Conservation (phyloP, 2,888 invertebrate genomes). For the Sussaba pulchella region DNA sequence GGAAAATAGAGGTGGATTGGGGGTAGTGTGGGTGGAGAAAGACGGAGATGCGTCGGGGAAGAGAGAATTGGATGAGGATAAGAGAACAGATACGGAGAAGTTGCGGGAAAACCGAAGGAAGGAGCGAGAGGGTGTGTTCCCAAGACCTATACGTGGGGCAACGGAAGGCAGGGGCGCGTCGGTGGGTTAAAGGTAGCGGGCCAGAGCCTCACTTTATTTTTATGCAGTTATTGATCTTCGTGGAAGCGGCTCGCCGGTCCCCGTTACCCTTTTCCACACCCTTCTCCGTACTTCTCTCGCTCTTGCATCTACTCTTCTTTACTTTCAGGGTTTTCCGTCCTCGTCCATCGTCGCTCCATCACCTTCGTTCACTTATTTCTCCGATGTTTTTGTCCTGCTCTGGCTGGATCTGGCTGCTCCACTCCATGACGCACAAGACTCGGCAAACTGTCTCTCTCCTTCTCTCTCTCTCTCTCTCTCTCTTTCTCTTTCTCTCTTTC, state of each 20-base stretch:
- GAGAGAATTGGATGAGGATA: conserved; percentile 46
- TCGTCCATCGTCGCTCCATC: conserved; percentile 55
- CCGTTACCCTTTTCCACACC: conserved; percentile 75
- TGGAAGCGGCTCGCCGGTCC: conserved; percentile 77
- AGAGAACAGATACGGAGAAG: conserved; percentile 47
- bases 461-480: conserved; percentile 46
- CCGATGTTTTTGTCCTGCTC: conserved; percentile 59
- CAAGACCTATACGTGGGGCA: conserved; percentile 58
- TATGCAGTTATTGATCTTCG: conserved; percentile 84
- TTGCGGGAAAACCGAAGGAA: conserved; percentile 26
- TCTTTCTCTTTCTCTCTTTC: conserved; percentile 1
- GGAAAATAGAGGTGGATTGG: conserved; percentile 60
- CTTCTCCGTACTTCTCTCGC: conserved; percentile 56
- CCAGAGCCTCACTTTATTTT: conserved; percentile 84
- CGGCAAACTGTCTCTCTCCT: conserved; percentile 38
- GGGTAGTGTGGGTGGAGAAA: background rate
- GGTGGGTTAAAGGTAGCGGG: conserved; percentile 84
- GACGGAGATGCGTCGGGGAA: conserved; percentile 21
- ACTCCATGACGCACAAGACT: conserved; percentile 6
- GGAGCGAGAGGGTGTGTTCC: conserved; percentile 60
- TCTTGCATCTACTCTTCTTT: conserved; percentile 48
- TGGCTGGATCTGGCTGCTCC: conserved; percentile 40
- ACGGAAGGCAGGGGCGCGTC: conserved; percentile 68
- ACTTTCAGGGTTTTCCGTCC: conserved; percentile 37
- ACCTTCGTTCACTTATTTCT: conserved; percentile 63